Base-by-base conservation (phyloP, 2,888 invertebrate species). In the Drosophila kanekoi region DNA sequence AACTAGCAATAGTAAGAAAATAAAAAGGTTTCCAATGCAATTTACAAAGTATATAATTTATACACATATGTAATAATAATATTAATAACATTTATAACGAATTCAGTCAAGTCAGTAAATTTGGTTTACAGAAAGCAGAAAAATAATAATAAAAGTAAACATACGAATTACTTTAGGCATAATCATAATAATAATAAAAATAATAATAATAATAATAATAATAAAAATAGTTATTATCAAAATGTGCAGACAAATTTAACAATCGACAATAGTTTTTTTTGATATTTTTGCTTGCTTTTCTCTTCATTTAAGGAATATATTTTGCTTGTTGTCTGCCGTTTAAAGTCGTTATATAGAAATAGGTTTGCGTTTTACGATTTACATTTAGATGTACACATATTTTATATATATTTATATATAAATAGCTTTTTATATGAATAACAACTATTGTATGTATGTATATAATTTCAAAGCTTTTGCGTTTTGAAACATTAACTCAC, bases 51-150 rank as follows among this genome's bases (percentile, higher is more conserved):
- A 71, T 75, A 77, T 62, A 75, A 66, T 78, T 78, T 75, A 77
- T 78, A 78, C 71, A 75, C 67, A 68, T 77, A 77, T 72, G 60
- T 69, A 77, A 86, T 83, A 83, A 85, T 82, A 86, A 80, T 78
- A 85, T 72, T 84, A 84, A 87, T 81, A 84, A 84, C 79, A 84
- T 84, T 87, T 77, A 87, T 87, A 87, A 86, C 89, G 80, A 86
- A 86, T 86, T 86, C 85, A 86, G 85, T 86, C 85, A 89, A 87
- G 89, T 84, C 83, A 81, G 82, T 86, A 89, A 89, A 80, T 86
- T 86, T 89, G 85, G 89, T 85, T 78, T 84, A 79, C 87, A 84
- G 77, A 89, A 89, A 84, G 81, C 81, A 72, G 73, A 87, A 77
- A 54, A 71, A 74, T 71, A 80, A 63, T 77, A 69, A 79, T 62